phyloP scores from a whole-genome alignment of 2,113 vertebrate species.

The Callipepla californica region DNA sequence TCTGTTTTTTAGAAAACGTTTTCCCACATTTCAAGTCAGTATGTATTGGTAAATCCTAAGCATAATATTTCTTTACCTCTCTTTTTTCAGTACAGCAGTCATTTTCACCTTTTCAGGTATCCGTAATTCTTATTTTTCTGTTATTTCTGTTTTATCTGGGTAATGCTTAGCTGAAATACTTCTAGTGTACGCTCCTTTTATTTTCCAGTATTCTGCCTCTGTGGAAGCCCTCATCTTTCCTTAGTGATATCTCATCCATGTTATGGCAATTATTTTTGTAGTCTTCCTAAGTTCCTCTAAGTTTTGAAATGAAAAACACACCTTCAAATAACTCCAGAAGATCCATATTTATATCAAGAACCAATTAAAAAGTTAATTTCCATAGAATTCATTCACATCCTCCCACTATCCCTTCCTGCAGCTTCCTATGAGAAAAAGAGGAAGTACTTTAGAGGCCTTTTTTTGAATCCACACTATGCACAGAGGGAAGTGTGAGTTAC shows the following conservation, averaged over 20 bases:
- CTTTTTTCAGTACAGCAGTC: background rate
- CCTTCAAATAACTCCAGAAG: background rate
- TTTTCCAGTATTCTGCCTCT: background rate
- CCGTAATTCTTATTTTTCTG: background rate
- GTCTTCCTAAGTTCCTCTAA: background rate
- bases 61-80: background rate
- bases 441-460: background rate
- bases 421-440: background rate
- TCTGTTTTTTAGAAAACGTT: background rate
- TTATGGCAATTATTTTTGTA: background rate
- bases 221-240: background rate
- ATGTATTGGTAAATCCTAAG: background rate
- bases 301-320: background rate
- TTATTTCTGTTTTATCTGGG: background rate
- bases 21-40: background rate
- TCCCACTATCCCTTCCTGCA: background rate
- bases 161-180: background rate
- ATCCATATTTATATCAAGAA: background rate
- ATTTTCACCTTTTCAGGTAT: background rate
- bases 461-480: background rate
- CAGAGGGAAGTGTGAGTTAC: background rate
- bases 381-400: background rate
- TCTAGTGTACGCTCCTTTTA: background rate
- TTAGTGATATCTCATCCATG: background rate
- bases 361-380: background rate